Base-by-base conservation (phyloP, 2,888 invertebrate genomes). In the Sarcophaga caerulescens region DNA sequence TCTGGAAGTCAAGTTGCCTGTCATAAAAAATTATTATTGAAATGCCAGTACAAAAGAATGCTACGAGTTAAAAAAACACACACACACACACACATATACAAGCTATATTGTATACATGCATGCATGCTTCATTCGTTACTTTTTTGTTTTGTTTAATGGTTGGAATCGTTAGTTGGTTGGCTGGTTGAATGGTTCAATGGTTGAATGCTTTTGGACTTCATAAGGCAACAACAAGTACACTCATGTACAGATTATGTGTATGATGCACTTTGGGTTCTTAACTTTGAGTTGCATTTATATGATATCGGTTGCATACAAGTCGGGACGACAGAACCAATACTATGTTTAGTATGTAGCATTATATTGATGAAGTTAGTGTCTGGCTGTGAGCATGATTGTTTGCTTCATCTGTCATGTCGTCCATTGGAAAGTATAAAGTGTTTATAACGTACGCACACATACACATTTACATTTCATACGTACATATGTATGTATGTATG, bases 1-100 rank as follows among this genome's bases (percentile, higher is more conserved):
- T 92, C 92, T 92, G 92, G 92, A 92, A 92, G 92, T 92, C 92
- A 92, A 92, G 91, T 91, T 90, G 90, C 89, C 90, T 92, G 93
- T 92, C 92, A 92, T 89, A 86, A 91, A 90, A 91, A 91, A 91
- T 92, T 92, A 92, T 92, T 91, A 92, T 91, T 91, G 91, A 92
- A 91, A 91, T 91, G 90, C 83, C 85, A 78, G 69, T 71, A 84
- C 75, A 85, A 85, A 81, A 85, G 84, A 81, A 85, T 84, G 79
- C 75, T 80, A 70, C 71, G 71, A 82, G 71, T 57, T 69, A 62
- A 84, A 79, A n/a, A 71, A 59, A 71, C 14, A 57, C 4, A 57
- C 14, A 17, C 4, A 57, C 35, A 8, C 35, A 35, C 35, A 8
- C 8, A 35, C 35, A 10, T 2, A 35, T 8, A 8, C 8, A 10